A percentile compares a stretch with the other conserved stretches of the same genome.
Conservation (phyloP, 2,888 invertebrate genomes). For the Penaeus monodon region DNA sequence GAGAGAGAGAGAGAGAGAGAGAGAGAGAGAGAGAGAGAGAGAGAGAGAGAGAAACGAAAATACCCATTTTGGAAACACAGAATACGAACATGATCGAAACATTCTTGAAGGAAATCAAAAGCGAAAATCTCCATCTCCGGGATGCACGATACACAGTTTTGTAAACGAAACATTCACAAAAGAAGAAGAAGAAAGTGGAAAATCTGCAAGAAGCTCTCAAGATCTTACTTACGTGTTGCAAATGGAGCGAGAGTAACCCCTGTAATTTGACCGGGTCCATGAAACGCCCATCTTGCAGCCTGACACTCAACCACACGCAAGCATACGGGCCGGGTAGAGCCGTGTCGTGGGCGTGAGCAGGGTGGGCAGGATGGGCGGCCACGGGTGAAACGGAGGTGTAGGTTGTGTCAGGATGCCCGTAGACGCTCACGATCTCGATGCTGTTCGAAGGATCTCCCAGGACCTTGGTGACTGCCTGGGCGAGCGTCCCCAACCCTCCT, state of each 20-base stretch:
- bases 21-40: too few relatives aligned
- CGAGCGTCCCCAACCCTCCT: constrained; percentile 2
- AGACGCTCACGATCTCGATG: constrained; percentile 11
- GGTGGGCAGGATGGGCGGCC: not conserved
- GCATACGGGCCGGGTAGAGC: not conserved
- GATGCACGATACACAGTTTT: too few relatives aligned
- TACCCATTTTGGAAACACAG: too few relatives aligned
- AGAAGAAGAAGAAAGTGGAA: not conserved
- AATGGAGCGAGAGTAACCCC: constrained; percentile 10
- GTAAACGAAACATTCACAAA: too few relatives aligned
- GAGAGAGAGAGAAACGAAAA: too few relatives aligned
- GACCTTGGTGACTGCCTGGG: constrained; percentile 11
- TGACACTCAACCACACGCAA: constrained; percentile 26
- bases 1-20: too few relatives aligned
- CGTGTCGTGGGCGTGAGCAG: not conserved
- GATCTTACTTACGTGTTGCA: constrained; percentile 1
- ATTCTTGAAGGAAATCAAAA: too few relatives aligned
- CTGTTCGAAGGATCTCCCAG: not conserved
- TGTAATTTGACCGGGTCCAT: constrained; percentile 25
- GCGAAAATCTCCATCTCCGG: too few relatives aligned
- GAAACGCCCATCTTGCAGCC: not conserved
- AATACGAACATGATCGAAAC: too few relatives aligned
- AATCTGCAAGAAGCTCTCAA: not conserved
- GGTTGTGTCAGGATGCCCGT: not conserved
- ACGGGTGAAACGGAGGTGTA: not conserved